Base-by-base conservation (phyloP, 2,888 invertebrate species). In the Calliopum simillimum region DNA sequence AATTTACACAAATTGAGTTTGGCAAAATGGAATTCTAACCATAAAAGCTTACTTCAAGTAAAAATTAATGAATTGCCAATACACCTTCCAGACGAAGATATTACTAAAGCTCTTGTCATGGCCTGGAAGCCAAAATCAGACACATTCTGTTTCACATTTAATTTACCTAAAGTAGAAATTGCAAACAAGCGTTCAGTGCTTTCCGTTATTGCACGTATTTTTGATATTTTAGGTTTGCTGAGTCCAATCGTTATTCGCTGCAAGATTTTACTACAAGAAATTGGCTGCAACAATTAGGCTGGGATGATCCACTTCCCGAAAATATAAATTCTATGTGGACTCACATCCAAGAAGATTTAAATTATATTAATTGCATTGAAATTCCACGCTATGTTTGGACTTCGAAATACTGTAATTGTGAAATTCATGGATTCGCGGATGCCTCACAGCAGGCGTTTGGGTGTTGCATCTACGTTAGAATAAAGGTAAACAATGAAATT, bases 261-360 rank as follows among this genome's bases (percentile, higher is more conserved):
- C 61, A 70, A 70, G 55, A 67, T 68, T 1, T n/a, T 68, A 19
- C 62, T 64, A 41, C 76, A 75, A 66, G 23, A 13, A 1, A 14
- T 75, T 75, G 74, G 76, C 74, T 70, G 53, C 63, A 71, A 12
- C 70, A 72, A n/a, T 33, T 75, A 4, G 55, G 71, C 8, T 75
- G 73, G 71, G 72, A 73, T 23, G 71, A 74, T 25, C 74, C 69
- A 53, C 33, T 73, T 14, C 72, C 73, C 14, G 68, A 66, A 62
- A 58, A 59, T 3, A 14, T 68, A 47, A 19, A 72, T 16, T 65
- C 68, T 0, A 16, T 14, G 4, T 72, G 68, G 69, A 41, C 23
- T 13, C 12, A 64, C 21, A 58, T 68, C 12, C 65, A 62, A 21
- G 25, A 33, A 12, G 63, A 72, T 21, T 64, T 71, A 25, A 43